Evolutionary conservation across 2,888 invertebrate genomes (phyloP).

Genomic region (Branchellion lobata): DNA sequence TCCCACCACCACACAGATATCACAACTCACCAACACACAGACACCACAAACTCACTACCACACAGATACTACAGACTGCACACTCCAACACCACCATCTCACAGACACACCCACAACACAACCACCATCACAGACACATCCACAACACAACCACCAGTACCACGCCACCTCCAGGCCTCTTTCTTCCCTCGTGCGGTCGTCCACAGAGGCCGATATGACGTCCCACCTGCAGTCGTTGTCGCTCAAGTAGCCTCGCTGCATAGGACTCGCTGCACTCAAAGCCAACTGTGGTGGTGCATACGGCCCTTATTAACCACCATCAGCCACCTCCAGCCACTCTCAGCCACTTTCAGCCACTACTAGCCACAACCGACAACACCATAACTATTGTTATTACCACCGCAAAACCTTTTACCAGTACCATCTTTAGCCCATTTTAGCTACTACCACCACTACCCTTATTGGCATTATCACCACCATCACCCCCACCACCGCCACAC

Average conservation of each 20-base stretch:
- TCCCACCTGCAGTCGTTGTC: slow-evolving; percentile 98
- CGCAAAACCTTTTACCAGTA: not conserved
- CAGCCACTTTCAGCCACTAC: too few species aligned
- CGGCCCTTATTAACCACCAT: slow-evolving; percentile 53
- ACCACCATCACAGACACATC: too few species aligned
- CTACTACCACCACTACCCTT: too few species aligned
- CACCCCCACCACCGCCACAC: not conserved
- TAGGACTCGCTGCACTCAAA: slow-evolving; percentile 90
- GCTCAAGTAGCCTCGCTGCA: slow-evolving; percentile 87
- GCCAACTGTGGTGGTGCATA: slow-evolving; percentile 78
- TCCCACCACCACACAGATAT: too few species aligned
- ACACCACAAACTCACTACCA: not conserved
- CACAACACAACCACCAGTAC: not conserved
- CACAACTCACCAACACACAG: not conserved
- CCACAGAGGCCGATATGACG: slow-evolving; percentile 91
- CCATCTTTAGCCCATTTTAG: too few species aligned
- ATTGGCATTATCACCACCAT: too few species aligned
- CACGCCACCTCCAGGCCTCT: slow-evolving; percentile 71
- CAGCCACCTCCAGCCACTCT: too few species aligned
- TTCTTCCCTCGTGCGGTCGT: slow-evolving; percentile 89
- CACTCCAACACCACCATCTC: not conserved
- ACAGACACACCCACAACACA: not conserved
- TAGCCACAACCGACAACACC: too few species aligned
- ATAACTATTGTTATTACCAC: too few species aligned
- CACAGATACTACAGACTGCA: not conserved